A percentile compares a stretch with the other conserved stretches of the same genome.
Conservation (phyloP, 2,888 invertebrate species). For the Drosophila vallismaia region DNA sequence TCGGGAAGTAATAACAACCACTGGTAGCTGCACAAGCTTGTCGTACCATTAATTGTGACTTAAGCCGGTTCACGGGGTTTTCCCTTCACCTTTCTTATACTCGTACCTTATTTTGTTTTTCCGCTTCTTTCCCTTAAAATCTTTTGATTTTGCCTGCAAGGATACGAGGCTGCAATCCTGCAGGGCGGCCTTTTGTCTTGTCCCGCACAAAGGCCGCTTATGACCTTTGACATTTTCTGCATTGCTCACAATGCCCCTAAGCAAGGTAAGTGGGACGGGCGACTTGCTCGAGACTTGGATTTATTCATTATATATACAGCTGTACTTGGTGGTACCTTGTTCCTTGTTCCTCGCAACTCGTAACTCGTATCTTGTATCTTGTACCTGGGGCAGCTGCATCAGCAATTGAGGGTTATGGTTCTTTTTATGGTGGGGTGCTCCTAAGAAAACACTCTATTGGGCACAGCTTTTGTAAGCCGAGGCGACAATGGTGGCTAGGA, state of each 20-base stretch:
- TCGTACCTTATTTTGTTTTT: conserved; percentile 3
- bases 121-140: conserved; percentile 29
- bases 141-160: conserved; percentile 27
- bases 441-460: conserved; percentile 29
- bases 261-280: conserved; percentile 45
- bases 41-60: conserved; percentile 45
- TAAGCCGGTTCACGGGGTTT: conserved; percentile 43
- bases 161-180: conserved; percentile 7
- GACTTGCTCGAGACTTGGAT: conserved; percentile 37
- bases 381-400: conserved; percentile 63
- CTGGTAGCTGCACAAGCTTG: conserved; percentile 33
- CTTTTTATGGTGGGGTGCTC: conserved; percentile 27
- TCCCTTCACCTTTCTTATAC: conserved; percentile 27
- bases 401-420: conserved; percentile 54
- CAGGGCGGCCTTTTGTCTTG: conserved; percentile 54
- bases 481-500: conserved; percentile 5
- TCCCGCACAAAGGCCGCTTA: conserved; percentile 63
- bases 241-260: conserved; percentile 55
- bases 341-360: conserved; percentile 3
- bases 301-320: conserved; percentile 51
- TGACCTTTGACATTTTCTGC: conserved; percentile 72
- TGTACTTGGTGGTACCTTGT: conserved; percentile 32
- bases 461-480: conserved; percentile 37
- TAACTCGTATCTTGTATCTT: conserved; percentile 7
- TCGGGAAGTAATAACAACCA: conserved; percentile 15